These are phyloP conservation scores for Tauraco hartlaubi DNA, from an alignment of 2,797 vertebrate genomes.

Conservation along the genomic window DNA sequence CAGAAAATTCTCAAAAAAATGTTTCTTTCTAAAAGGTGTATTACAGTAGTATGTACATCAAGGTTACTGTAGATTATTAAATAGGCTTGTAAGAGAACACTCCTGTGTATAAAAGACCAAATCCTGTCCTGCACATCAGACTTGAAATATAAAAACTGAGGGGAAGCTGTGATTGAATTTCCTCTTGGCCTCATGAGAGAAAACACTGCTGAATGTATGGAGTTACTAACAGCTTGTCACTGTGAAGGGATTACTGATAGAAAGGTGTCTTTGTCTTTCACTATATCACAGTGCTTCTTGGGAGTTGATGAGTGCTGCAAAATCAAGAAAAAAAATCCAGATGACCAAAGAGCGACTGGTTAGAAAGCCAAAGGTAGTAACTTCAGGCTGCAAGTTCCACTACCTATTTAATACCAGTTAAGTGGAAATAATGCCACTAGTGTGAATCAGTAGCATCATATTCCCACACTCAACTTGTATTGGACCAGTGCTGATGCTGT, in stretches of 20 bases:
- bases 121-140: neutral
- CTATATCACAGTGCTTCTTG: neutral
- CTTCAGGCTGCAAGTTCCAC: neutral
- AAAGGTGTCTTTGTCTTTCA: neutral
- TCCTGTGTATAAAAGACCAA: neutral
- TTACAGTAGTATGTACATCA: neutral
- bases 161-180: neutral
- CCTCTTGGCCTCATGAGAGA: neutral
- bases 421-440: neutral
- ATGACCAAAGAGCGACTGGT: neutral
- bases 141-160: neutral
- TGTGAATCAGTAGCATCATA: neutral
- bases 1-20: neutral
- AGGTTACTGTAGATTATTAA: neutral
- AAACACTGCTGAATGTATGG: neutral
- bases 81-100: neutral
- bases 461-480: neutral
- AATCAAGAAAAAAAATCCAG: neutral
- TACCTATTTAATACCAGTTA: neutral
- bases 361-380: neutral
- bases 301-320: neutral
- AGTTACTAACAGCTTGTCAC: neutral
- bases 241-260: neutral
- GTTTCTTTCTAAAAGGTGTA: neutral
- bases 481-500: neutral